A percentile compares a stretch with the other conserved stretches of the same genome.
These are phyloP conservation scores for Diadegma fenestrale DNA, from an alignment of 2,888 invertebrate species.

Conservation along the genomic window DNA sequence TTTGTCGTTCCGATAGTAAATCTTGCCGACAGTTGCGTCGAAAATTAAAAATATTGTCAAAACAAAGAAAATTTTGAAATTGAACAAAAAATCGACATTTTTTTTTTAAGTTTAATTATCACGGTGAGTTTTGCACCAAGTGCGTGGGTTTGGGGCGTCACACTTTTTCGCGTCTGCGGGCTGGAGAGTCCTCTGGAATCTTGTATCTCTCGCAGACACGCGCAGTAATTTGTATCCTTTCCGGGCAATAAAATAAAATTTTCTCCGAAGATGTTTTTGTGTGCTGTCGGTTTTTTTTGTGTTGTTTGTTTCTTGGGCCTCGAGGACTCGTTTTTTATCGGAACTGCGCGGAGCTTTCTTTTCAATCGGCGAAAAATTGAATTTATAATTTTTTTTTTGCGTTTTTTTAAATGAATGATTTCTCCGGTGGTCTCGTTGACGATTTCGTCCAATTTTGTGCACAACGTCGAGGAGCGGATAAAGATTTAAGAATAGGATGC, in stretches of 20 bases:
- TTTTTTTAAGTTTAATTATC: too few relatives aligned
- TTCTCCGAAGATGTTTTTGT: background rate
- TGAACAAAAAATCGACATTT: too few relatives aligned
- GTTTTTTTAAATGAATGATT: background rate
- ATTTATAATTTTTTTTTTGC: background rate
- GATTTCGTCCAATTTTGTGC: background rate
- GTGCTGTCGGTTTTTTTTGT: background rate
- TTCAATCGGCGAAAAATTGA: too few relatives aligned
- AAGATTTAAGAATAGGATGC: constrained; percentile 36
- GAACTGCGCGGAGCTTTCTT: background rate
- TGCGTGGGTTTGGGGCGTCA: constrained; percentile 17
- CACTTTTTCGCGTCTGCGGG: constrained; percentile 26
- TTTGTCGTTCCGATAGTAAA: too few relatives aligned
- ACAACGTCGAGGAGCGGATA: background rate
- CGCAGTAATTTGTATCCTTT: constrained; percentile 49
- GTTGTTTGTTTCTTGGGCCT: background rate
- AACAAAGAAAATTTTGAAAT: too few relatives aligned
- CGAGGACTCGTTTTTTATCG: background rate
- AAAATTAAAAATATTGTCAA: too few relatives aligned
- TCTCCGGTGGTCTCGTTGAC: background rate
- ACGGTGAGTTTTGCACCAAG: background rate
- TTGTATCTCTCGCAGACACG: constrained; percentile 14
- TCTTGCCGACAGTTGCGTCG: too few relatives aligned
- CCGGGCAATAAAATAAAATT: constrained; percentile 13
- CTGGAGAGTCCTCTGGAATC: background rate